Evolutionary conservation across 2,888 invertebrate genomes (phyloP), one percentile per base, ranked within the genome.

Genomic region (Tuberolachnus salignus): DNA sequence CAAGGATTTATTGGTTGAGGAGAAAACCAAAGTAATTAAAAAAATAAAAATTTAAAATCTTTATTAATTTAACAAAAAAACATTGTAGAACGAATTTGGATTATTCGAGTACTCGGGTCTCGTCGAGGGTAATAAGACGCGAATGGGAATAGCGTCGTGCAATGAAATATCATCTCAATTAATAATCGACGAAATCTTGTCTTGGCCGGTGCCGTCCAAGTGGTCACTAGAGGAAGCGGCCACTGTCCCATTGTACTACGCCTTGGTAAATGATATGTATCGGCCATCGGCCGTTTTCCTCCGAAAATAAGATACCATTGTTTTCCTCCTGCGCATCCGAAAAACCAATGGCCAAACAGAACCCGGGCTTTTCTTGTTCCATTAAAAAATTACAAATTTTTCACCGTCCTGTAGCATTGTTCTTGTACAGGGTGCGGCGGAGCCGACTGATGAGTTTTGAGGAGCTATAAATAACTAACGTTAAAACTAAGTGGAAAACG

Each of bases 201-300:
- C 84, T 0, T 91, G 90, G 88, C 83, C 86, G 0, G 85, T 91
- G 3, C 91, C 91, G 0, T 85, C 87, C 0, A 59, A 83, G 0
- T 91, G 91, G 91, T 86, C 86, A 0, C 83, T 91, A 80, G 89
- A 89, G 82, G 89, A 91, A 21, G 91, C 91, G 3, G 88, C 90
- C 0, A 90, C 91, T 0, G 87, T 91, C 1, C 91, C 91, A 0
- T 87, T 88, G 16, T 1, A 70, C 3, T 80, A 81, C 44, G 46
- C 71, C 3, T 21, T 80, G 49, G 81, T 71, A 21, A 72, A 23
- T 34, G 44, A 34, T 4, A 34, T 6, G 6, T 6, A 34, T 34
- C 34, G 6, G 34, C 34, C 34, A 6, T 34, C n/a, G 6, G 3
- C 6, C 6, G 3, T 34, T 34, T 34, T 34, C 34, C 34, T 34